Evolutionary conservation across 2,797 vertebrate species (phyloP).

Genomic region (Karalla daura): DNA sequence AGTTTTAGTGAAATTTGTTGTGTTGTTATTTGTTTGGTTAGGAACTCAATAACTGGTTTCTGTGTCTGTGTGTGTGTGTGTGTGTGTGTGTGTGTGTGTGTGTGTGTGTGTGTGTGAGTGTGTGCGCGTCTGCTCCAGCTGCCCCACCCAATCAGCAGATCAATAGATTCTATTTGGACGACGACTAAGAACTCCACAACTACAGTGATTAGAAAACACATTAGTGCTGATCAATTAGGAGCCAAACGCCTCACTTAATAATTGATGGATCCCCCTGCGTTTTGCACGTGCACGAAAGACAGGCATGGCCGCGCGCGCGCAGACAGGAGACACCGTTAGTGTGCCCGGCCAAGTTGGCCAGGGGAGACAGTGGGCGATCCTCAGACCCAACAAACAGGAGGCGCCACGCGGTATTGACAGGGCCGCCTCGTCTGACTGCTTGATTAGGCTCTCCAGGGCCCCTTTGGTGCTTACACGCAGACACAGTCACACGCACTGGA

Average conservation of each 20-base stretch:
- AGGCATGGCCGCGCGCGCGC: slow-evolving; percentile 21
- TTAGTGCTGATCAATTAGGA: slow-evolving; percentile 99
- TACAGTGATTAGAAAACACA: slow-evolving; percentile 99
- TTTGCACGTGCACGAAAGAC: slow-evolving; percentile 58
- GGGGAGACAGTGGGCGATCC: slow-evolving; percentile 83
- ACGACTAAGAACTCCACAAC: slow-evolving; percentile 97
- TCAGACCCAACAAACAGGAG: slow-evolving; percentile 92
- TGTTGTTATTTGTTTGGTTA: slow-evolving; percentile 59
- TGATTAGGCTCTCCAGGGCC: slow-evolving; percentile 95
- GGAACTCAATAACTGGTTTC: slow-evolving; percentile 36
- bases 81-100: slow-evolving; percentile 22
- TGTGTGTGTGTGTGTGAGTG: not conserved
- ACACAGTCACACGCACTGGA: slow-evolving; percentile 76
- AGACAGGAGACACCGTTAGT: slow-evolving; percentile 85
- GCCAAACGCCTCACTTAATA: slow-evolving; percentile 97
- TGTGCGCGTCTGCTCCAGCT: slow-evolving; percentile 34
- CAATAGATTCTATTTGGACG: slow-evolving; percentile 97
- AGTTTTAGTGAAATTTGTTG: too few species aligned
- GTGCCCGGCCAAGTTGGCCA: slow-evolving; percentile 71
- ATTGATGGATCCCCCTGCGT: slow-evolving; percentile 89
- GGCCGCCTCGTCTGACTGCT: slow-evolving; percentile 92
- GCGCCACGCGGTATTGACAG: slow-evolving; percentile 95
- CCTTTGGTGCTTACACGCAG: slow-evolving; percentile 79
- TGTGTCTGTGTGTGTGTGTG: slow-evolving; percentile 19
- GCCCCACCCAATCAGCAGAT: slow-evolving; percentile 80